Evolutionary conservation across 2,888 invertebrate species (phyloP), one percentile per base, ranked within the genome.

Genomic region (Aporophyla lueneburgensis): DNA sequence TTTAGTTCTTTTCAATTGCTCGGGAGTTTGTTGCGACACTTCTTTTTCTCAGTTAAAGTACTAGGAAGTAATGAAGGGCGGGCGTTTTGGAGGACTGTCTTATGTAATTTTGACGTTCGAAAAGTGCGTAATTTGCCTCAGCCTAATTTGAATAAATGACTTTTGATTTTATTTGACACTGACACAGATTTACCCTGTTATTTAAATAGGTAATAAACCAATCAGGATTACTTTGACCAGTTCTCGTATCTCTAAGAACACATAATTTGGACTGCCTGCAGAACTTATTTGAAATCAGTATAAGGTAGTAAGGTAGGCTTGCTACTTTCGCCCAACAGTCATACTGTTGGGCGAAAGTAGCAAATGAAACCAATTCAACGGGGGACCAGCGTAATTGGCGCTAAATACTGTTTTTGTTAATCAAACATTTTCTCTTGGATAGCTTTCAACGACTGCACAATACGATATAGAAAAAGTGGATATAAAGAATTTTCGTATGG

Each of bases 341-440:
- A n/a, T 59, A 53, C n/a, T 65, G 43, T 43, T 49, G 21, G 40
- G 61, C 58, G 81, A 73, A 81, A 82, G 81, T 67, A 43, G 40
- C 24, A 21, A 78, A 73, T 58, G 40, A 43, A 77, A 61, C 65
- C 33, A 54, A 71, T 69, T 59, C 59, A 69, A 16, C 43, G 27
- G 24, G 51, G 43, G 56, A 71, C 61, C 53, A 58, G 51, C 51
- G 33, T 70, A 59, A 70, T 66, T 80, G 81, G 76, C 76, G 66
- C 24, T 70, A 65, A 80, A 33, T 76, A 53, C 59, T 70, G 70
- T 59, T 67, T 79, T 76, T n/a, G 56, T 61, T 78, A 72, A 81
- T 82, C 70, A 58, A 49, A 70, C 56, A 65, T 46, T 77, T 81
- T 71, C 81, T 53, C 76, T 80, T 67, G 27, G 40, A 63, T 58